Evolutionary conservation across 2,888 invertebrate species (phyloP), one percentile per base, ranked within the genome.

Genomic region (Drosophila fulvimacula): DNA sequence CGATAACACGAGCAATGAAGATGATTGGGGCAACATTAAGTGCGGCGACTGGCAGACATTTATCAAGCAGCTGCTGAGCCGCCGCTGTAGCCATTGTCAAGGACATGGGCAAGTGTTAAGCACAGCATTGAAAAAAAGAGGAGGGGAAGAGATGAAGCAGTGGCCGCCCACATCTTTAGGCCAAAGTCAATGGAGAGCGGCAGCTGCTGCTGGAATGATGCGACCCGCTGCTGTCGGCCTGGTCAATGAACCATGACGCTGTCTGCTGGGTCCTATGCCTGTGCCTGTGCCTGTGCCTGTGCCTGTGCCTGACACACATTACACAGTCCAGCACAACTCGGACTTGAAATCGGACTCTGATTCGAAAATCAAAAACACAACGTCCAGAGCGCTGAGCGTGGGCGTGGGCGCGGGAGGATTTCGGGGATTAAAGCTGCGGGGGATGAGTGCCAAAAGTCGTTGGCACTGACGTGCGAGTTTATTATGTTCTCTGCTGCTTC

Each of bases 211-310:
- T 56, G 58, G 27, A 64, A 56, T 72, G 71, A 82, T 56, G 69
- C 72, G 42, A 38, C 34, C 24, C 38, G 21, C 46, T 57, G 51
- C 0, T 19, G 41, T 2, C 11, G 19, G 19, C 13, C 67, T 80
- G 84, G 84, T 84, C 84, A 84, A 74, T 88, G 84, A 84, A 84
- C 84, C 74, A 67, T 55, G 57, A 15, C 36, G 0, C 36, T n/a
- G 10, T 36, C 51, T 21, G 10, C 49, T 17, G 34, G 21, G 13
- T 21, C 13, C 38, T 24, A 27, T 10, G 9, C 6, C 0, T 32
- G 24, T 34, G 30, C 9, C 62, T 73, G 15, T 4, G 5, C 27
- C 30, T 30, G 30, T 30, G 30, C 10, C 32, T 79, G 87, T 48
- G 62, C 36, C 69, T 81, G 53, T 13, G 27, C n/a, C 53, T 30